Conservation (phyloP, 37 sponge, comb jelly and placozoan species). For the Agelas oroides region DNA sequence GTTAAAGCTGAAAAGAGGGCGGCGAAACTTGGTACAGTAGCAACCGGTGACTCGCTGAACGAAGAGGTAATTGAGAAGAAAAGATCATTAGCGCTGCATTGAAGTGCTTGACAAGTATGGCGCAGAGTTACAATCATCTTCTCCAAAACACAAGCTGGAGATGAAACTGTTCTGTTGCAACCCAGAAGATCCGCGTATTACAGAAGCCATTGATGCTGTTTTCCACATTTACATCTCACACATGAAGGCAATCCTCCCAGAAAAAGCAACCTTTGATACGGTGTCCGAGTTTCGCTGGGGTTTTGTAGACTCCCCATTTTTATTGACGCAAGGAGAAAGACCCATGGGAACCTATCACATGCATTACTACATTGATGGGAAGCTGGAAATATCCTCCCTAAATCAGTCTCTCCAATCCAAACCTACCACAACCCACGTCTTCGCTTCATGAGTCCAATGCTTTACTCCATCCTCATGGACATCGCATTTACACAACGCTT, state of each 20-base stretch:
- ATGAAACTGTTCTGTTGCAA: constrained; percentile 14
- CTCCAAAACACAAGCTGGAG: constrained; percentile 36
- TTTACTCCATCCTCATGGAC: constrained; percentile 33
- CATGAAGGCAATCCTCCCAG: constrained; percentile 37
- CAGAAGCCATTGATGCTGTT: neutral
- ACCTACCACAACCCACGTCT: constrained; percentile 44
- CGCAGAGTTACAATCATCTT: no score
- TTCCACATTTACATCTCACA: constrained; percentile 22
- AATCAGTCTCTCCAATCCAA: constrained; percentile 43
- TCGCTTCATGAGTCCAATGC: constrained; percentile 39
- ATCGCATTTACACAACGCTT: constrained; percentile 25
- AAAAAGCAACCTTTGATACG: constrained; percentile 17
- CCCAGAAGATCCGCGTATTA: neutral
- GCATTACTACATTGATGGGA: constrained; percentile 42
- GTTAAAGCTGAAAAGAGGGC: neutral
- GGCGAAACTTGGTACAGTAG: no score
- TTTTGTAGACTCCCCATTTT: constrained; percentile 28
- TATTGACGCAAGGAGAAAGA: neutral
- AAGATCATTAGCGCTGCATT: no score
- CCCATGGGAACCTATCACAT: constrained; percentile 45
- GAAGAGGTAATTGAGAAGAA: no score
- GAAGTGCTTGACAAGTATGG: no score
- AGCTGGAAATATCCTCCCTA: constrained; percentile 33
- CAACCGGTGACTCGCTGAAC: no score
- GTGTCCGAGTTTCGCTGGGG: constrained; percentile 40